Base-by-base conservation (phyloP, 2,888 invertebrate genomes). In the Pseudoips prasinana region DNA sequence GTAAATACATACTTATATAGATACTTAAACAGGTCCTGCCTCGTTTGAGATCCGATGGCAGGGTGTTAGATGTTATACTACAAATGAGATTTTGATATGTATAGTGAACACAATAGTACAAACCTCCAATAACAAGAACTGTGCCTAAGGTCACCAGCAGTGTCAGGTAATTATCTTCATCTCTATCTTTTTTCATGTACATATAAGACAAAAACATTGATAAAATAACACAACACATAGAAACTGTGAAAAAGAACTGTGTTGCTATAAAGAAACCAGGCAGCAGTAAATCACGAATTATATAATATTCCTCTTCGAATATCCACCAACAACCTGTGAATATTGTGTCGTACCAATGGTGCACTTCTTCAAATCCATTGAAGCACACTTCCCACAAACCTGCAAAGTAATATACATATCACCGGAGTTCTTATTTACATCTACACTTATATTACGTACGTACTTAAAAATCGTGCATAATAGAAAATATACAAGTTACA, bases 311-410 rank as follows among this genome's bases (percentile, higher is more conserved):
- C 75, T 97, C 98, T 80, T 98, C 96, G 67, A 98, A 97, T 40
- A 98, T 95, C 97, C 98, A 98, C 95, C 97, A 97, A 69, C 98
- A 98, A 0, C 96, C 96, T 8, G 90, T 91, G 62, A 96, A 96
- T 31, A 90, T 89, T 3, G 92, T 93, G 64, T 98, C 96, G 80
- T 98, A 98, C 75, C 93, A 92, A 50, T 94, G 93, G 54, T 94
- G 94, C 2, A 95, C 92, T 72, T 98, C 98, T 78, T 94, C 93
- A 71, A 97, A 97, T 25, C 94, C 91, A 58, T 93, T 91, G 62
- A 98, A 96, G 73, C 98, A 98, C 2, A 97, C 96, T 78, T 97
- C 95, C 98, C 98, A 98, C 19, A 98, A 88, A 17, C 98, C 98
- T 93, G 75, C 8, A 90, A 17, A 24, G n/a, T n/a, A n/a, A n/a